These are phyloP conservation scores for Ianthella basta DNA, from an alignment of 37 sponge, comb jelly and placozoan genomes.

Conservation along the genomic window DNA sequence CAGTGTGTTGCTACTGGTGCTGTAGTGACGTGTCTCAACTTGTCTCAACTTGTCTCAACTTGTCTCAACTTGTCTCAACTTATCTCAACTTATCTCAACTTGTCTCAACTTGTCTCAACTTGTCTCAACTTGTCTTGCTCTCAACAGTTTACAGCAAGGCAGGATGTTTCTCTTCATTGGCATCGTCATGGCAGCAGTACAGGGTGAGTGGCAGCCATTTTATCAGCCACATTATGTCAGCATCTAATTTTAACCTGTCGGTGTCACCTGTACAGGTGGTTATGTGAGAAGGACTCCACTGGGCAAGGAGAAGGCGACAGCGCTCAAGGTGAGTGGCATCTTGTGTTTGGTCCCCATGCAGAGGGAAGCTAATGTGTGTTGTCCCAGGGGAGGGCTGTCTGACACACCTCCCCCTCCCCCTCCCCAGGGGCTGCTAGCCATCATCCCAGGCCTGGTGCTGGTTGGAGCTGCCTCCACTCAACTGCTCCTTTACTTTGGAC, in stretches of 20 bases:
- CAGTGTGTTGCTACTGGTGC: not conserved
- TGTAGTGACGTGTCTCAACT: constrained; percentile 34
- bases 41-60: too few species aligned
- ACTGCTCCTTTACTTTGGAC: constrained; percentile 67
- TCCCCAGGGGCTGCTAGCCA: constrained; percentile 63
- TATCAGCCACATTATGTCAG: not conserved
- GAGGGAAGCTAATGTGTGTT: too few species aligned
- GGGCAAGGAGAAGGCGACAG: constrained; percentile 74
- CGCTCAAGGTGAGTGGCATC: constrained; percentile 48
- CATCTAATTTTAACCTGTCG: too few species aligned
- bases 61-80: too few species aligned
- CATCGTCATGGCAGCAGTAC: constrained; percentile 77
- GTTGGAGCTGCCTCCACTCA: constrained; percentile 58
- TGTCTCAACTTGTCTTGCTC: too few species aligned
- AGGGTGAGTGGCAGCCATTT: constrained; percentile 58
- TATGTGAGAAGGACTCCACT: constrained; percentile 64
- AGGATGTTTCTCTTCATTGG: constrained; percentile 94
- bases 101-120: too few species aligned
- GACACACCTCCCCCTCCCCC: not conserved
- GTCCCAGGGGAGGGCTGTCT: too few species aligned
- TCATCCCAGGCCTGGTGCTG: constrained; percentile 82
- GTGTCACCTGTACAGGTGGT: constrained; percentile 60
- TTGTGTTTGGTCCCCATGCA: not conserved
- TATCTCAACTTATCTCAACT: too few species aligned
- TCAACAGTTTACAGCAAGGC: constrained; percentile 77